These are phyloP conservation scores for Parnassius orleans DNA, from an alignment of 2,888 invertebrate genomes.

Conservation along the genomic window DNA sequence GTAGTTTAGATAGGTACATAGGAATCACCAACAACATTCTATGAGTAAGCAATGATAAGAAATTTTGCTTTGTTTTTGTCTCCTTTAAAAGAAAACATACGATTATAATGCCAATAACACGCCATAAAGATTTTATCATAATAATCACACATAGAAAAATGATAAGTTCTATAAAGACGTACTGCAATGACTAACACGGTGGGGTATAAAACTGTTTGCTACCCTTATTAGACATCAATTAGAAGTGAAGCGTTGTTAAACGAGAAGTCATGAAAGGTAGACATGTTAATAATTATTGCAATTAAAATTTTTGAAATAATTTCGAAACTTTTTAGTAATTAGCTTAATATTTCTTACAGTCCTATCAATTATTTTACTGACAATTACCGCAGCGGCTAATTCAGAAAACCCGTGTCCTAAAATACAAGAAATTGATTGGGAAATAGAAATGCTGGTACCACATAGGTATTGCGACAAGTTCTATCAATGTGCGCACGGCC, in stretches of 20 bases:
- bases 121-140: constrained; percentile 19
- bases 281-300: neutral
- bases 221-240: constrained; percentile 1
- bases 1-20: too few relatives aligned
- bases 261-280: constrained; percentile 13
- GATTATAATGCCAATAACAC: constrained; percentile 34
- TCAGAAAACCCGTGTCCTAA: constrained; percentile 50
- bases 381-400: constrained; percentile 37
- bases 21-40: too few relatives aligned
- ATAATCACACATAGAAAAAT: constrained; percentile 3
- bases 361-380: constrained; percentile 32
- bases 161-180: constrained; percentile 6
- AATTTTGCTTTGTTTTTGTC: too few relatives aligned
- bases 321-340: neutral
- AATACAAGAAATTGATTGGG: constrained; percentile 53
- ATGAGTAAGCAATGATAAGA: too few relatives aligned
- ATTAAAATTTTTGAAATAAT: neutral
- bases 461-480: constrained; percentile 82
- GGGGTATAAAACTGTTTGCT: constrained; percentile 7
- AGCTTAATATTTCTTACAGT: constrained; percentile 1
- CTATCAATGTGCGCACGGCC: constrained; percentile 84
- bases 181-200: constrained; percentile 4
- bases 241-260: neutral
- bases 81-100: neutral
- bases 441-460: constrained; percentile 75